phyloP scores from a whole-genome alignment of 2,797 vertebrate genomes.

The Eulemur rubriventer region DNA sequence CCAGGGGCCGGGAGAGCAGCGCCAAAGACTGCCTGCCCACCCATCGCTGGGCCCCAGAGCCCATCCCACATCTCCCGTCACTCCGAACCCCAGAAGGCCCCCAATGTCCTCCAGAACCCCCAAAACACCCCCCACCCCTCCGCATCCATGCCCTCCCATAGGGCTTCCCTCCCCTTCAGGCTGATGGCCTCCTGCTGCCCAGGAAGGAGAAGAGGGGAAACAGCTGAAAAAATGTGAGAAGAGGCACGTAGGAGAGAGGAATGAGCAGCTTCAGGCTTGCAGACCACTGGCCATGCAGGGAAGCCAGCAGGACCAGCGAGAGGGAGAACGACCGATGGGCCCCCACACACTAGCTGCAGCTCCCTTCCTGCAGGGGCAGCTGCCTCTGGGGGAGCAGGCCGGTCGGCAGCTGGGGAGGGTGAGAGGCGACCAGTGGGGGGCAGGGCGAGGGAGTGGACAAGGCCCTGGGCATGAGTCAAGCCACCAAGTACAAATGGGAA shows the following conservation, averaged over 20 bases:
- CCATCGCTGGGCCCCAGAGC: no score
- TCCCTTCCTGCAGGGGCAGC: constrained; percentile 24
- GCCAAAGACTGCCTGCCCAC: neutral
- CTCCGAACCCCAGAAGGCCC: neutral
- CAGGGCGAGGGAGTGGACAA: neutral
- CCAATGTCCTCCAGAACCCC: neutral
- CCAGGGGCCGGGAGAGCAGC: neutral
- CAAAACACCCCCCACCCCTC: neutral
- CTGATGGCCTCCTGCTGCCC: neutral
- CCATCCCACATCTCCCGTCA: neutral
- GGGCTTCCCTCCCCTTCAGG: neutral
- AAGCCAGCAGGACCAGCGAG: neutral
- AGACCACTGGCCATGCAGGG: neutral
- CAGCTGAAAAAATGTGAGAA: constrained; percentile 24
- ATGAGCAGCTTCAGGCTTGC: neutral
- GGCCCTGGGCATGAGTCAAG: neutral
- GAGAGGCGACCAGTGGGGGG: neutral
- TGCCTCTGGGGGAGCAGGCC: constrained; percentile 37
- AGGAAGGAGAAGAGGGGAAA: constrained; percentile 8
- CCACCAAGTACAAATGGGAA: constrained; percentile 13
- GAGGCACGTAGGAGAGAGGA: neutral
- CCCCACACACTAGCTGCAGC: neutral
- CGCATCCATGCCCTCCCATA: neutral
- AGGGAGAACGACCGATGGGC: neutral
- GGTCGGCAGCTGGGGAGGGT: constrained; percentile 54